Evolutionary conservation across 2,797 vertebrate species (phyloP), one percentile per base, ranked within the genome.

Genomic region (Silurus aristotelis): DNA sequence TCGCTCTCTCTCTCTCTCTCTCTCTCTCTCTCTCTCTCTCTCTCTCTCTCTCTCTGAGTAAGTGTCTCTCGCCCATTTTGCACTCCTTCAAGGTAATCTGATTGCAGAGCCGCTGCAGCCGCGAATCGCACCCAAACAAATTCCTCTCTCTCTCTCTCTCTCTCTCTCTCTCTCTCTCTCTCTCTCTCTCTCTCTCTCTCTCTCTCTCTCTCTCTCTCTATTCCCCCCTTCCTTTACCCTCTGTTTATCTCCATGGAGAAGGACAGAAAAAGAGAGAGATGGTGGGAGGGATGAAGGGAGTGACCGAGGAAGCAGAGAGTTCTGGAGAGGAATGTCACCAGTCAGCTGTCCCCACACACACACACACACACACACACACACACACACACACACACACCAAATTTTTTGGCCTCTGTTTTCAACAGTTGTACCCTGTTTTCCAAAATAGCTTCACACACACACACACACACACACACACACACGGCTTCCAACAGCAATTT

Each of bases 41-140:
- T 61, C 12, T 43, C 61, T 71, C 80, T 84, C 80, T 78, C 46
- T 79, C 56, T 71, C 61, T 75, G 2, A 63, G 38, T 46, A 58
- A 61, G 13, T 48, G 56, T 63, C 60, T 64, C 77, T 64, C 60
- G 1, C 66, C 25, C 58, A 64, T 84, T 84, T 83, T 70, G 79
- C 68, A 75, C 84, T 82, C 75, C 78, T 86, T 87, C 86, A 43
- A 82, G 77, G 87, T 90, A 89, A 90, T 90, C 89, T 88, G 88
- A 90, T 91, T 90, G 85, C 70, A 60, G 70, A 77, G 86, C 89
- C 86, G 22, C 75, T 58, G 71, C 86, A 72, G 86, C 82, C 56
- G 61, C 79, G 88, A 90, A 90, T 90, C 87, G 85, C 88, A 83
- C 85, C 80, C 77, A 88, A 83, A 89, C 86, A 84, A 87, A 85